Evolutionary conservation across 2,888 invertebrate genomes (phyloP).

Genomic region (Punctoribates punctum): DNA sequence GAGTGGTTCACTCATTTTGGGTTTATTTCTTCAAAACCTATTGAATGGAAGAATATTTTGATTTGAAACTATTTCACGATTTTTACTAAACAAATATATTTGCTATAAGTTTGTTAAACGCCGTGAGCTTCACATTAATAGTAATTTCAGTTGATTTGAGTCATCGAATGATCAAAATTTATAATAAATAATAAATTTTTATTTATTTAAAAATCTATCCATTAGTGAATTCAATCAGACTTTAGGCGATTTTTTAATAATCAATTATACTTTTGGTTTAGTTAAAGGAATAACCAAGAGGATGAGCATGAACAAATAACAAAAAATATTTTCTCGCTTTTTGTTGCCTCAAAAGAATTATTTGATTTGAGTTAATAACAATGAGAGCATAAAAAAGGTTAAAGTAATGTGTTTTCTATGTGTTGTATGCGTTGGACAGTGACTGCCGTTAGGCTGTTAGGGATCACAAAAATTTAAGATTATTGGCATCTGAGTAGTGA

Average conservation of each 20-base stretch:
- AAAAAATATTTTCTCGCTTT: background rate
- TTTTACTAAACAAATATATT: no score
- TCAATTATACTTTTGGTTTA: constrained; percentile 24
- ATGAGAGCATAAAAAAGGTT: constrained; percentile 12
- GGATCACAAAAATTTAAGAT: constrained; percentile 18
- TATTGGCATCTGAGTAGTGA: constrained; percentile 9
- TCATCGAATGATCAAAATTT: background rate
- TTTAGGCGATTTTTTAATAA: background rate
- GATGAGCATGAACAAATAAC: background rate
- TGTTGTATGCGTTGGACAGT: background rate
- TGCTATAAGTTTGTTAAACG: no score
- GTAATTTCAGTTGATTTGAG: background rate
- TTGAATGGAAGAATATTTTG: background rate
- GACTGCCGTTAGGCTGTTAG: constrained; percentile 2
- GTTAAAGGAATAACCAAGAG: constrained; percentile 4
- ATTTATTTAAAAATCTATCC: constrained; percentile 14
- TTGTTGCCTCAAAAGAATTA: constrained; percentile 5
- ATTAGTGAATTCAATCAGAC: background rate
- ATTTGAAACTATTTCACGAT: no score
- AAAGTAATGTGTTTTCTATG: background rate
- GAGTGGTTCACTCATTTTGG: background rate
- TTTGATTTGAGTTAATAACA: constrained; percentile 33
- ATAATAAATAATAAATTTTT: background rate
- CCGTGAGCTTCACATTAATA: no score
- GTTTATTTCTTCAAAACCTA: background rate